Evolutionary conservation across 2,797 vertebrate species (phyloP).

Genomic region (Hozukius guyotensis): DNA sequence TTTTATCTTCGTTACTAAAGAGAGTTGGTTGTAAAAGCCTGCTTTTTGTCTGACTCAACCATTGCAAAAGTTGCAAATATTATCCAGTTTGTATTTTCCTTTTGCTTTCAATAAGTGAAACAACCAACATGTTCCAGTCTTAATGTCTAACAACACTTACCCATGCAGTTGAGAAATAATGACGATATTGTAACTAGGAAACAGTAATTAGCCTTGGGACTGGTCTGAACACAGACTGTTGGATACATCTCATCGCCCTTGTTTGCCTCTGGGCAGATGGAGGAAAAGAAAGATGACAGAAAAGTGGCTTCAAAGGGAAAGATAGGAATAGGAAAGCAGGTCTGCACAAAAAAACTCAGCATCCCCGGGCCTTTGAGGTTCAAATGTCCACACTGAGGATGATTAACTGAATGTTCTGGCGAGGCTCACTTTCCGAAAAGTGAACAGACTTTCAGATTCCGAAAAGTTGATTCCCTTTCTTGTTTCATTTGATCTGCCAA

Average conservation of each 20-base stretch:
- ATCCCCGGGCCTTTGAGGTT: background rate
- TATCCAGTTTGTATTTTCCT: background rate
- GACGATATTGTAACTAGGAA: background rate
- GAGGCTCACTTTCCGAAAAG: slow-evolving; percentile 9
- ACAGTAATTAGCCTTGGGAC: background rate
- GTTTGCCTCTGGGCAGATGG: slow-evolving; percentile 24
- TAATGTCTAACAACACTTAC: background rate
- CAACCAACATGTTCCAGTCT: background rate
- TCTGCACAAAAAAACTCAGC: slow-evolving; percentile 22
- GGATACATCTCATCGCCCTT: background rate
- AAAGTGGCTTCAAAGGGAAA: slow-evolving; percentile 40
- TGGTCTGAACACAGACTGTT: background rate
- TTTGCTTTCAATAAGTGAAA: background rate
- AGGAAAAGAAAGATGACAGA: slow-evolving; percentile 32
- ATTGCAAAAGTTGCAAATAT: background rate
- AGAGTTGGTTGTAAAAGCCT: background rate
- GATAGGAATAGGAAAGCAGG: slow-evolving; percentile 19
- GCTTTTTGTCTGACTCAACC: background rate
- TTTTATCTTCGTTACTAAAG: background rate
- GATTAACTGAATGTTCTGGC: slow-evolving; percentile 16
- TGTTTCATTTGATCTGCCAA: slow-evolving; percentile 30
- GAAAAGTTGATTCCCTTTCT: slow-evolving; percentile 14
- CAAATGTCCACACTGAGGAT: slow-evolving; percentile 15
- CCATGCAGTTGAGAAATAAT: background rate
- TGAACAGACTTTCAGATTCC: slow-evolving; percentile 15